Evolutionary conservation across 2,113 vertebrate genomes (phyloP).

Genomic region (Ascaphus truei): DNA sequence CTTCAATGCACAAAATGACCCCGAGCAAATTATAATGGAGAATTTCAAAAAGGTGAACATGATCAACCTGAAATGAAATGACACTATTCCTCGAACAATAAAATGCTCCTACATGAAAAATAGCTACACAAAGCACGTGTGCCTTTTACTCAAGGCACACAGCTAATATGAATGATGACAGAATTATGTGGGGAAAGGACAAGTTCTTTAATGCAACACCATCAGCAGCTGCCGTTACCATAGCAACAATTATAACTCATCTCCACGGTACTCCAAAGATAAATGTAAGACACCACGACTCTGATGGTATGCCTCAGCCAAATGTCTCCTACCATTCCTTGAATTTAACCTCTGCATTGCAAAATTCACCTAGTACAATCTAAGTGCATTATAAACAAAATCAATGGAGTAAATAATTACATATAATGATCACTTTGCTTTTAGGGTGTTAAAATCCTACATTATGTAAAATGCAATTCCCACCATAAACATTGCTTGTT

Average conservation of each 20-base stretch:
- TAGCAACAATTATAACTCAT: slow-evolving; percentile 32
- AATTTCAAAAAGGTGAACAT: background rate
- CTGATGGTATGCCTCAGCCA: slow-evolving; percentile 3
- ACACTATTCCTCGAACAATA: background rate
- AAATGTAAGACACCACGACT: slow-evolving; percentile 11
- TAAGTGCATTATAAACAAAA: too few species aligned
- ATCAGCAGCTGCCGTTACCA: slow-evolving; percentile 19
- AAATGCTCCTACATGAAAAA: slow-evolving; percentile 4
- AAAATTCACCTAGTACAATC: background rate
- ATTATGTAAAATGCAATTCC: too few species aligned
- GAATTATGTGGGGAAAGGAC: background rate
- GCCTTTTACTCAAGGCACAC: slow-evolving; percentile 1
- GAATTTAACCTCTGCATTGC: background rate
- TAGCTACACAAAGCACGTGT: slow-evolving; percentile 15
- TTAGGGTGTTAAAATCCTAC: too few species aligned
- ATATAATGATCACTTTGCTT: too few species aligned
- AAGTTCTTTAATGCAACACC: slow-evolving; percentile 20
- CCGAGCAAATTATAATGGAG: background rate
- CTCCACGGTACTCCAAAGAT: slow-evolving; percentile 15
- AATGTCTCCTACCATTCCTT: background rate
- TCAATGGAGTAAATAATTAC: too few species aligned
- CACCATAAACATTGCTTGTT: too few species aligned
- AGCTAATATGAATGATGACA: slow-evolving; percentile 27
- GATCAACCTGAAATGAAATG: background rate
- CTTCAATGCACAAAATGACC: background rate